Conservation (phyloP, 2,113 vertebrate genomes). For the Hippoglossus stenolepis region DNA sequence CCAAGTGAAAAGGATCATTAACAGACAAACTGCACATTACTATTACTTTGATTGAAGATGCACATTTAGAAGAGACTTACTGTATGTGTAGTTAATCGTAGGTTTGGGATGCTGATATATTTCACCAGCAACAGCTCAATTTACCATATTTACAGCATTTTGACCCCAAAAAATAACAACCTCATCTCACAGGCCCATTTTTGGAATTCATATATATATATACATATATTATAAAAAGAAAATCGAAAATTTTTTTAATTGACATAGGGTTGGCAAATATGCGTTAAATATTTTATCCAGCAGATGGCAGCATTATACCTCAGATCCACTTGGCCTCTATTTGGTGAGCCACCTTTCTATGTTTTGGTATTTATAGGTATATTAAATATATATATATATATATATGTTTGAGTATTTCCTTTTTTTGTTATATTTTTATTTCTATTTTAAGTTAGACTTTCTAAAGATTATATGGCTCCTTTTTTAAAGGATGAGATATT, state of each 20-base stretch:
- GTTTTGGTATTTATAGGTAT: neutral
- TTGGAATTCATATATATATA: no score
- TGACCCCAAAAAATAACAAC: no score
- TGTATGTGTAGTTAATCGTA: no score
- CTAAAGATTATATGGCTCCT: neutral
- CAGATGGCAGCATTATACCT: conserved; percentile 58
- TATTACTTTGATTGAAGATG: no score
- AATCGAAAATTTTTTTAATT: neutral
- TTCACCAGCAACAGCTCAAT: no score
- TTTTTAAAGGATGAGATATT: neutral
- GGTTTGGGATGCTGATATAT: no score
- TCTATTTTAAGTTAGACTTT: neutral
- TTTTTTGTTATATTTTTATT: neutral
- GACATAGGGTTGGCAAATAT: neutral
- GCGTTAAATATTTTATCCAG: conserved; percentile 17
- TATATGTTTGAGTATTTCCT: neutral
- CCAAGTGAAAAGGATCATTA: no score
- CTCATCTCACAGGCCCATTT: neutral
- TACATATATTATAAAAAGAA: no score
- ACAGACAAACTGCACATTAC: no score
- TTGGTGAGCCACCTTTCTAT: neutral
- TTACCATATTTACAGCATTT: no score
- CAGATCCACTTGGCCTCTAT: neutral
- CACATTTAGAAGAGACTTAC: no score
- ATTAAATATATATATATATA: neutral